Base-by-base conservation (phyloP, 2,113 vertebrate species). In the Halcyon senegalensis region DNA sequence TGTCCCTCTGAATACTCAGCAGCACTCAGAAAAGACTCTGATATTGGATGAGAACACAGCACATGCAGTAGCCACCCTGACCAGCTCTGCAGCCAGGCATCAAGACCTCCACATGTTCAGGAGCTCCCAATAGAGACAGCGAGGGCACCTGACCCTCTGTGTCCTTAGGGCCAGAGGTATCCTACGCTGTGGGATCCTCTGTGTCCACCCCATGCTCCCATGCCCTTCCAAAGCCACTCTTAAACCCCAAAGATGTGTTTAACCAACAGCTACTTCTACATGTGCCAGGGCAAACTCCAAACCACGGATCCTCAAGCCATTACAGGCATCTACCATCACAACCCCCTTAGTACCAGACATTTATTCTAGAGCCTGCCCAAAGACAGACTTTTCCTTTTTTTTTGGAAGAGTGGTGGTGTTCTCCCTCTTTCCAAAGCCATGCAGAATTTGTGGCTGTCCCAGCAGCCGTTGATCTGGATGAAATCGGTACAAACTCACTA, bases 21-120 rank as follows among this genome's bases (percentile, higher is more conserved):
- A 77, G 64, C 21, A 43, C 24, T 21, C 39, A 48, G 25, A 35
- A 67, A 62, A 58, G 51, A 31, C 46, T 75, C 56, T n/a, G 16
- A 16, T 28, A 56, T 16, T 64, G 76, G 53, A 41, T 44, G n/a
- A 62, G 62, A 69, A 80, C 33, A 31, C 2, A 15, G 17, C 43
- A 39, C 17, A 5, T 27, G n/a, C 50, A 2, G 1, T 15, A 67
- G 3, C 10, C 28, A 21, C 59, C 13, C 31, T 35, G 63, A 44
- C 35, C 77, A 69, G 35, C 63, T 31, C 67, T 55, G 35, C 43
- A 43, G 58, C 39, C 51, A 53, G 46, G 48, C 23, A 19, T 35
- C 68, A 7, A 39, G 12, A 31, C 20, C 58, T 46, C 12, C 39
- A 67, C 0, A 0, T 3, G 27, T 27, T 13, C 55, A 53, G 28